Percentiles rank a stretch among this genome's conserved stretches.
These are phyloP conservation scores for Allophyes oxyacanthae DNA, from an alignment of 2,888 invertebrate species.

Conservation along the genomic window DNA sequence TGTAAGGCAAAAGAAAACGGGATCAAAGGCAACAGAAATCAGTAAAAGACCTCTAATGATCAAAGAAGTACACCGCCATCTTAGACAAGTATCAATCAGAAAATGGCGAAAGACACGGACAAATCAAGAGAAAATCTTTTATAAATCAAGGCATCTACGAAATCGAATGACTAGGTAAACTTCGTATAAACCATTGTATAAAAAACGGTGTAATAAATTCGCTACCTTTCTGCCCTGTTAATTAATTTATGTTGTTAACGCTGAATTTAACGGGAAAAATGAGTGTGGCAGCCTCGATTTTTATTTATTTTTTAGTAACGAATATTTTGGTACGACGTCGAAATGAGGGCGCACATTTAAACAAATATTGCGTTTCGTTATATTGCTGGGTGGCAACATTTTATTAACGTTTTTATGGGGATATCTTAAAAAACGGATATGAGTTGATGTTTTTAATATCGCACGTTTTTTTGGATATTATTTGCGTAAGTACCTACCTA, in stretches of 20 bases:
- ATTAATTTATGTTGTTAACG: constrained; percentile 42
- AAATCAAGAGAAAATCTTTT: constrained; percentile 17
- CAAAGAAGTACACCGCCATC: constrained; percentile 16
- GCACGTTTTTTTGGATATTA: too few relatives aligned
- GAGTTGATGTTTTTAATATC: background rate
- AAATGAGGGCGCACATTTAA: constrained; percentile 21
- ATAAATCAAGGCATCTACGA: constrained; percentile 21
- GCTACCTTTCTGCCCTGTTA: constrained; percentile 20
- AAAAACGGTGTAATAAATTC: constrained; percentile 18
- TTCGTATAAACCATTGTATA: constrained; percentile 4
- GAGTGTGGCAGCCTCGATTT: constrained; percentile 23
- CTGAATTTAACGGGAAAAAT: constrained; percentile 30
- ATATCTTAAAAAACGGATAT: constrained; percentile 19
- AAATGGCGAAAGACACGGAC: constrained; percentile 8
- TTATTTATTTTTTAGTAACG: constrained; percentile 21
- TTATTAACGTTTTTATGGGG: constrained; percentile 29
- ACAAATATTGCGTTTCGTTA: constrained; percentile 31
- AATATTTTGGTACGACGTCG: constrained; percentile 24
- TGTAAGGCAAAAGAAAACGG: background rate
- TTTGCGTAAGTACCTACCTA: too few relatives aligned
- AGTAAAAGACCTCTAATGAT: constrained; percentile 9
- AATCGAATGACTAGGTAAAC: constrained; percentile 17
- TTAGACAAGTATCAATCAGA: constrained; percentile 30
- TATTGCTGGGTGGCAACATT: constrained; percentile 14
- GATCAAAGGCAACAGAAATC: constrained; percentile 20